phyloP scores from a whole-genome alignment of 23 tunicate species.

The Phallusia fumigata region DNA sequence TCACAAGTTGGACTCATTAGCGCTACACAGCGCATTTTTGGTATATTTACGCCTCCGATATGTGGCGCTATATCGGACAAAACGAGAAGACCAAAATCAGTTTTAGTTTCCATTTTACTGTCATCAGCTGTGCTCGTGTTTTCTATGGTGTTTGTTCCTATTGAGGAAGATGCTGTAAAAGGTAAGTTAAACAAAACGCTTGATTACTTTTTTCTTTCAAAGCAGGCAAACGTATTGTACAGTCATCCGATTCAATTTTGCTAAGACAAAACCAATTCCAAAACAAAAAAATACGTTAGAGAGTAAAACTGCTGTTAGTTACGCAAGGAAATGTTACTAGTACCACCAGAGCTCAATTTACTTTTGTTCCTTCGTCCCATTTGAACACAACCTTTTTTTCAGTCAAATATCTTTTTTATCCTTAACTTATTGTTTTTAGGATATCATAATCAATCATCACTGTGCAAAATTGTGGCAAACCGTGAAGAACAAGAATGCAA shows the following conservation, averaged over 20 bases:
- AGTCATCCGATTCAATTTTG: background rate
- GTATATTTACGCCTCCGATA: slow-evolving; percentile 17
- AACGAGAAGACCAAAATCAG: slow-evolving; percentile 29
- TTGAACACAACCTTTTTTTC: too few species aligned
- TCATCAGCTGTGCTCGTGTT: background rate
- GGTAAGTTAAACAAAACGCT: background rate
- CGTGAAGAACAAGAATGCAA: background rate
- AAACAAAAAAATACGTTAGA: background rate
- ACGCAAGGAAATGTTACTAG: too few species aligned
- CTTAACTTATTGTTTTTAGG: background rate
- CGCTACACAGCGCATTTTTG: slow-evolving; percentile 13
- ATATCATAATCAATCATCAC: background rate
- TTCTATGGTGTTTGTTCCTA: slow-evolving; percentile 27
- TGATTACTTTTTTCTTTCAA: too few species aligned
- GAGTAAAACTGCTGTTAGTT: too few species aligned
- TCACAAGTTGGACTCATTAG: slow-evolving; percentile 21
- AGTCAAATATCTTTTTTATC: too few species aligned
- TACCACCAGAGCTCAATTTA: too few species aligned
- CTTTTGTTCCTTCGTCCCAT: too few species aligned
- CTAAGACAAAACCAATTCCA: background rate
- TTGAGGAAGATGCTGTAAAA: background rate
- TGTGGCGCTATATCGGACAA: slow-evolving; percentile 37
- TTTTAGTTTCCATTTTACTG: background rate
- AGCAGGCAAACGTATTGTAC: too few species aligned
- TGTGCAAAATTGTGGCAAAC: background rate